Evolutionary conservation across 2,113 vertebrate species (phyloP).

Genomic region (Euleptes europaea): DNA sequence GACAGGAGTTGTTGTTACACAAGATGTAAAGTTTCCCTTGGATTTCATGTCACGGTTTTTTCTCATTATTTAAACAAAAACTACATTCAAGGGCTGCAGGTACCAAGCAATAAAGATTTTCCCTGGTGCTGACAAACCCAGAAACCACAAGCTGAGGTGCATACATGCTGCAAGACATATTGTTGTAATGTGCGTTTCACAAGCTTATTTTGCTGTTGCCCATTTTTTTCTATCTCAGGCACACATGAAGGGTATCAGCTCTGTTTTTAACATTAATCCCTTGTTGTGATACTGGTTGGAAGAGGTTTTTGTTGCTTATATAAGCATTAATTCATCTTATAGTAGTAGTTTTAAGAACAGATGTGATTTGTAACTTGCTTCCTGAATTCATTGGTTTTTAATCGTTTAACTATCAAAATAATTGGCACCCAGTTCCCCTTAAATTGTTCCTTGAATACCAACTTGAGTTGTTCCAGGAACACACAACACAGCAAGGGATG

Average conservation of each 20-base stretch:
- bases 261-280: background rate
- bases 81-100: constrained; percentile 59
- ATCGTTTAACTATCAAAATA: background rate
- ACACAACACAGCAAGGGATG: background rate
- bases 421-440: background rate
- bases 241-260: background rate
- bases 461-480: too few species aligned
- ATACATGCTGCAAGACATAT: constrained; percentile 56
- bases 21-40: constrained; percentile 67
- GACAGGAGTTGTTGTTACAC: constrained; percentile 68
- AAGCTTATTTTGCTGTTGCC: constrained; percentile 42
- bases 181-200: constrained; percentile 7
- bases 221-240: constrained; percentile 36
- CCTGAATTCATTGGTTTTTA: background rate
- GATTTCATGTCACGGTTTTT: constrained; percentile 68
- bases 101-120: constrained; percentile 68
- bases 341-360: background rate
- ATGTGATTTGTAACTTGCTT: background rate
- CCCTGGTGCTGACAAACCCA: constrained; percentile 59
- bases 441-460: background rate
- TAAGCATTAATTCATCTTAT: background rate
- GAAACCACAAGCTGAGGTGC: constrained; percentile 49
- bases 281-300: background rate
- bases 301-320: background rate
- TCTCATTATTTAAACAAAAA: constrained; percentile 70